phyloP scores from a whole-genome alignment of 2,113 vertebrate species.

The Pheucticus melanocephalus region DNA sequence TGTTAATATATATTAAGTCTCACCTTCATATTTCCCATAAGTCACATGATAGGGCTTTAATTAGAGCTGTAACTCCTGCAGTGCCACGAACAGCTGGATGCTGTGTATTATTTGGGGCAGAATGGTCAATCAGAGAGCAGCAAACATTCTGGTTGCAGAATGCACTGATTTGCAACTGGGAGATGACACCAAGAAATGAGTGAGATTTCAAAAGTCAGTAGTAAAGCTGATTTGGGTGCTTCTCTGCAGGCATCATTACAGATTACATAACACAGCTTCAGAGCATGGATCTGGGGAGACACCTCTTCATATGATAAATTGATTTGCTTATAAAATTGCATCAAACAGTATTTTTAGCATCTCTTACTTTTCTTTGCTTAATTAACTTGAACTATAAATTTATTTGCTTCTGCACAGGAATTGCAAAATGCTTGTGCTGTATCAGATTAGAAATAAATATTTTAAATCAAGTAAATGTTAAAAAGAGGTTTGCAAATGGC shows the following conservation, averaged over 20 bases:
- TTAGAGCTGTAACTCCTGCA: background rate
- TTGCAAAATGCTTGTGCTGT: slow-evolving; percentile 11
- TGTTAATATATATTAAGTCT: background rate
- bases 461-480: background rate
- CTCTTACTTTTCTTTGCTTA: background rate
- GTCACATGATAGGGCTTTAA: background rate
- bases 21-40: background rate
- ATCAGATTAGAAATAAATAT: slow-evolving; percentile 9
- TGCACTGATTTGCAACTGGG: background rate
- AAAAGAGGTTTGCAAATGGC: background rate
- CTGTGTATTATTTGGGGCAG: background rate
- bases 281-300: background rate
- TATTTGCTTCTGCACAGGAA: background rate
- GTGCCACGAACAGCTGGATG: background rate
- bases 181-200: background rate
- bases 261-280: background rate
- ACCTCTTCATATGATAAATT: background rate
- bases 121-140: background rate
- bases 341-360: background rate
- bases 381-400: slow-evolving; percentile 10
- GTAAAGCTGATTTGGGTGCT: background rate
- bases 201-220: background rate
- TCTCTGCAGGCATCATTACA: background rate
- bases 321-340: slow-evolving; percentile 36
- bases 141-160: background rate